Evolutionary conservation across 2,797 vertebrate genomes (phyloP), one percentile per base, ranked within the genome.

Genomic region (Anguilla anguilla): DNA sequence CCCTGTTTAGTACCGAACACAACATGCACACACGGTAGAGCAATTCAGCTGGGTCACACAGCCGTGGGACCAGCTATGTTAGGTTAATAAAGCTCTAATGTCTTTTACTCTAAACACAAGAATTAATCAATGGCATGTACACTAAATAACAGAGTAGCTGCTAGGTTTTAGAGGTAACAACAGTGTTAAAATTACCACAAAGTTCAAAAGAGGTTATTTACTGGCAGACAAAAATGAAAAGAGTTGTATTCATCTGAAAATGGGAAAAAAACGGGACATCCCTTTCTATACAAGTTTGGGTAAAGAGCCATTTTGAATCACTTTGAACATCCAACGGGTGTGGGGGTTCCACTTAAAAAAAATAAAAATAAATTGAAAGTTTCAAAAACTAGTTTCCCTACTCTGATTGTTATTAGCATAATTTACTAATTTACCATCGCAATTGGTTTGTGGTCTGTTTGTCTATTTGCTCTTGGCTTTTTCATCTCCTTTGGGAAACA

Each of bases 361-460:
- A 74, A 64, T 35, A 88, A 74, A 74, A 85, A 74, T 49, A 39
- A 88, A 85, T 85, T 79, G 64, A 88, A 90, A 92, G 92, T 94
- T 94, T 92, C 90, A 87, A 92, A 94, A 94, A 93, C 89, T 90
- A 92, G 93, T 95, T 96, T 95, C 91, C 92, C 90, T 57, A 89
- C 93, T 93, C 92, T 95, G 95, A 96, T 95, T 96, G 94, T 94
- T 93, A 94, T 96, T 96, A 95, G 95, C 94, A 94, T 94, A 95
- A 95, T 95, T 94, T 93, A 93, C 92, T 95, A 95, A 96, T 96
- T 95, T 94, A 95, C 92, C 90, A 88, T 88, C 55, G 89, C 93
- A 93, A 95, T 95, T 93, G 93, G 91, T 94, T 88, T 88, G 90
- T 91, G 94, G 92, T 94, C 94, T 96, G 95, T 96, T 96, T 96